phyloP scores from a whole-genome alignment of 2,888 invertebrate genomes.

The Pomacea canaliculata region DNA sequence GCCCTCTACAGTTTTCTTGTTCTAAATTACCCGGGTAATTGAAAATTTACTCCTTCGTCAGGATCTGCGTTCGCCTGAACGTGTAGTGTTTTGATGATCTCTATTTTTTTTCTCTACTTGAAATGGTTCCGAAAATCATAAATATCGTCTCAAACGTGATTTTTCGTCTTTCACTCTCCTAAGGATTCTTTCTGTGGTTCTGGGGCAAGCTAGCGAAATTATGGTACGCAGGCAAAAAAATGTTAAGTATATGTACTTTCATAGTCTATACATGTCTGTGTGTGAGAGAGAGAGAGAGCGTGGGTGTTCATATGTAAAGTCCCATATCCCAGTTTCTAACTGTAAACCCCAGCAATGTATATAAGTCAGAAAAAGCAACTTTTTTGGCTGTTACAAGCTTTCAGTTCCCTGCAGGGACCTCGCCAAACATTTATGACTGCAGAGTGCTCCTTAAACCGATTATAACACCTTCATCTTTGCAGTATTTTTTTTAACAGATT shows the following conservation, averaged over 20 bases:
- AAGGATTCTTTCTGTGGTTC: background rate
- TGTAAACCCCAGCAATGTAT: too few species aligned
- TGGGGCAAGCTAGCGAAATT: background rate
- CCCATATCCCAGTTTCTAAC: too few species aligned
- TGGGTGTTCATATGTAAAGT: background rate
- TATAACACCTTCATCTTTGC: too few species aligned
- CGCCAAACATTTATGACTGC: too few species aligned
- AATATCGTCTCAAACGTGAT: background rate
- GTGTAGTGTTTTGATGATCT: slow-evolving; percentile 21
- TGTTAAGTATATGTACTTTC: background rate
- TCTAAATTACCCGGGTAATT: slow-evolving; percentile 14
- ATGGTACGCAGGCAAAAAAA: background rate
- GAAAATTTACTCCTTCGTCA: slow-evolving; percentile 22
- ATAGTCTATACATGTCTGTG: background rate
- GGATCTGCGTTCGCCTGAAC: background rate
- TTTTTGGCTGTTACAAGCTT: too few species aligned
- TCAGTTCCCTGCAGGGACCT: too few species aligned
- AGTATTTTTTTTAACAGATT: too few species aligned
- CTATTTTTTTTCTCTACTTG: background rate
- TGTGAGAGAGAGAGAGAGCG: background rate
- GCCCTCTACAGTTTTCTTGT: slow-evolving; percentile 22
- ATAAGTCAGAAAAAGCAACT: too few species aligned
- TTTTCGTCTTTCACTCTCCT: background rate
- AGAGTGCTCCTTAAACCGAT: too few species aligned
- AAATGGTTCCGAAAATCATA: slow-evolving; percentile 2